Conservation (phyloP, 2,888 invertebrate genomes). For the Anagyrus pseudococci region DNA sequence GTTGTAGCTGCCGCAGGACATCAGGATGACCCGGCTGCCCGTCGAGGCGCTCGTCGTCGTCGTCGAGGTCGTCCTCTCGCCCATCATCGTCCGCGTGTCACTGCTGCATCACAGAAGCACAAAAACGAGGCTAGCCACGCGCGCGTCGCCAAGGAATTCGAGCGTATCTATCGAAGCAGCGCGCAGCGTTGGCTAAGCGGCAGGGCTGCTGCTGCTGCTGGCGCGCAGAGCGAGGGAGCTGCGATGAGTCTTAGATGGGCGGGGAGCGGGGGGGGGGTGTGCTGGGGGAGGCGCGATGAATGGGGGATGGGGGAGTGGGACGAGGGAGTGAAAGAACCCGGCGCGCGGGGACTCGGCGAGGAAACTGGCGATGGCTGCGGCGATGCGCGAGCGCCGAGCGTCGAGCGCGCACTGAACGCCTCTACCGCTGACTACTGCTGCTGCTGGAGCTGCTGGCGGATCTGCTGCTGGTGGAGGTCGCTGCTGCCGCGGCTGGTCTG, state of each 20-base stretch:
- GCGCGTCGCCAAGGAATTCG: too few relatives aligned
- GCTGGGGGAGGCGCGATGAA: neutral
- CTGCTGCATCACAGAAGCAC: too few relatives aligned
- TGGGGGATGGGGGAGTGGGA: neutral
- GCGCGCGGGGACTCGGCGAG: neutral
- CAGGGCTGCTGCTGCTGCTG: too few relatives aligned
- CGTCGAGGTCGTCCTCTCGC: neutral
- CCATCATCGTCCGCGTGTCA: conserved; percentile 2
- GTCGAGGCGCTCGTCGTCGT: neutral
- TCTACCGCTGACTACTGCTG: too few relatives aligned
- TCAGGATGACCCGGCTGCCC: conserved; percentile 69
- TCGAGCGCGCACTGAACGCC: conserved; percentile 27
- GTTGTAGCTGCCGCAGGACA: conserved; percentile 94
- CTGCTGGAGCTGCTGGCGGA: too few relatives aligned
- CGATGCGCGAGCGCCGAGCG: conserved; percentile 18
- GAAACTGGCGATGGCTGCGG: neutral
- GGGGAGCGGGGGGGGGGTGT: neutral
- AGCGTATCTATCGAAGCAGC: neutral
- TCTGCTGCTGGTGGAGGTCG: too few relatives aligned
- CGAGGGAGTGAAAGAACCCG: neutral
- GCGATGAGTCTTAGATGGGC: neutral
- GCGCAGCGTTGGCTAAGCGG: too few relatives aligned
- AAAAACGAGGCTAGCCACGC: too few relatives aligned
- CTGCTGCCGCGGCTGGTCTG: too few relatives aligned
- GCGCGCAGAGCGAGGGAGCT: neutral